Evolutionary conservation across 2,797 vertebrate genomes (phyloP), one percentile per base, ranked within the genome.

Genomic region (Philypnodon macrostomus): DNA sequence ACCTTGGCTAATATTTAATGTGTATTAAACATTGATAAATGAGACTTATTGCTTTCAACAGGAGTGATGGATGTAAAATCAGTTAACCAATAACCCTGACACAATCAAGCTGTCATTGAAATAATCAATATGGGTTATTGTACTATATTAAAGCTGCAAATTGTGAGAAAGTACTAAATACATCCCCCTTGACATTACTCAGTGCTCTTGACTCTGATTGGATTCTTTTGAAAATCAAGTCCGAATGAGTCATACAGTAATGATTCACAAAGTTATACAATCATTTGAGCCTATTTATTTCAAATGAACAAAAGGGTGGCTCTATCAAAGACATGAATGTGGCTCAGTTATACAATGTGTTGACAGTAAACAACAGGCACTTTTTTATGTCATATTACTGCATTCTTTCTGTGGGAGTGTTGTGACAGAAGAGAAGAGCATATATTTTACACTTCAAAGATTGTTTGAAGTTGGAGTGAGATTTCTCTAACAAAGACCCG

Each of bases 381-480:
- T 7, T 23, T n/a, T 61, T 51, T 26, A 36, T 62, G 57, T 63
- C 59, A 55, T 49, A 46, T 57, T 59, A 72, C 61, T 75, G 40
- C 53, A 53, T 62, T 53, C 15, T 27, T 62, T 53, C 15, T 27
- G 27, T 11, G 40, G 15, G 10, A 27, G 9, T 17, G 15, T 11
- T 34, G 39, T 67, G 51, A 55, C 37, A 38, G 62, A 74, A 61
- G 41, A 35, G 6, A 26, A 39, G 10, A 52, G 44, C 35, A 71
- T 18, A 39, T 77, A 53, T 73, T 70, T 63, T 73, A 75, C 71
- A 84, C 71, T 79, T 85, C 73, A 87, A 78, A 84, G 74, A 55
- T 53, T 66, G 52, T 75, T 67, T 65, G 74, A 44, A 57, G 42
- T 29, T 42, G 12, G 67, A 1, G n/a, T 11, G 4, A 41, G 19